Conservation (phyloP, 1,140 invertebrate genomes). For the Rhyzopertha dominica region DNA sequence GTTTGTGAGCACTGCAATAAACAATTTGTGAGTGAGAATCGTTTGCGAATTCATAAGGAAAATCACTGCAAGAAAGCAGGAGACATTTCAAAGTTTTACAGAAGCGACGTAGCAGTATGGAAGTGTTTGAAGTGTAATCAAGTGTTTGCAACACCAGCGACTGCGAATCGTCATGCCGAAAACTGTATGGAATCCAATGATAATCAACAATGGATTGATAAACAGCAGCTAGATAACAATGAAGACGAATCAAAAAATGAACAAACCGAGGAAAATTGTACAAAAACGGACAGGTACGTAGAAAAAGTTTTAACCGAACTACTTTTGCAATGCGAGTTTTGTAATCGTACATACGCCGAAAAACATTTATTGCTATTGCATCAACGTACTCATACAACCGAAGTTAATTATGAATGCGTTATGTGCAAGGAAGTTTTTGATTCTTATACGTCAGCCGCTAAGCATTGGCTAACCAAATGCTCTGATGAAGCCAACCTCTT, state of each 20-base stretch:
- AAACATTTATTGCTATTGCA: slow-evolving; percentile 47
- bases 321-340: slow-evolving; percentile 55
- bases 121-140: slow-evolving; percentile 42
- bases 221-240: slow-evolving; percentile 1
- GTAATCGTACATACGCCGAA: slow-evolving; percentile 51
- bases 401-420: slow-evolving; percentile 53
- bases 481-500: slow-evolving; percentile 45
- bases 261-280: not conserved
- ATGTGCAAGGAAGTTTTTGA: slow-evolving; percentile 49
- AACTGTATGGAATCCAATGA: slow-evolving; percentile 25
- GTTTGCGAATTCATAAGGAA: slow-evolving; percentile 42
- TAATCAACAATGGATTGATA: slow-evolving; percentile 1
- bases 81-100: slow-evolving; percentile 42
- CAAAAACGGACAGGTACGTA: slow-evolving; percentile 21
- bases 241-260: not conserved
- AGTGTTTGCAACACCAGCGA: slow-evolving; percentile 36
- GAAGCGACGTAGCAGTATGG: slow-evolving; percentile 43
- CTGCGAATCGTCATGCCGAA: slow-evolving; percentile 29
- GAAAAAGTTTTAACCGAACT: slow-evolving; percentile 43
- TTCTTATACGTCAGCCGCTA: slow-evolving; percentile 48
- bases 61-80: slow-evolving; percentile 45
- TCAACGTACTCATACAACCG: slow-evolving; percentile 47
- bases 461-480: slow-evolving; percentile 54
- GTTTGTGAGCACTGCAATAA: slow-evolving; percentile 42
- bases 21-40: slow-evolving; percentile 42